A percentile compares a stretch with the other conserved stretches of the same genome.
These are phyloP conservation scores for Clusia tigrina DNA, from an alignment of 2,888 invertebrate genomes.

Conservation along the genomic window DNA sequence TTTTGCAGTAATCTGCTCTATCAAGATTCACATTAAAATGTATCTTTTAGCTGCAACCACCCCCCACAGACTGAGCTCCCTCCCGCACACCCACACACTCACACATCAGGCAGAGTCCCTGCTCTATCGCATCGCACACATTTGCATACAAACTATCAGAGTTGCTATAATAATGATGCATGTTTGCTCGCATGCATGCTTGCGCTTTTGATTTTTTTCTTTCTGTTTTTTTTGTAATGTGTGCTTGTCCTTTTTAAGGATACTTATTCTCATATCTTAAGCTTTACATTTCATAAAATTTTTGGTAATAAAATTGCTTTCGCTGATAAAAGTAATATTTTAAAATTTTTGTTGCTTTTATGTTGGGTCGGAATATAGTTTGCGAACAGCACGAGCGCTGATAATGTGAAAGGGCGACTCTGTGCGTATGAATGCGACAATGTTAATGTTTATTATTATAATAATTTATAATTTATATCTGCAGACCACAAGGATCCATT, in stretches of 20 bases:
- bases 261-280: too few relatives aligned
- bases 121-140: constrained; percentile 28
- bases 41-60: constrained; percentile 61
- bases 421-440: too few relatives aligned
- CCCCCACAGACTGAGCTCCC: too few relatives aligned
- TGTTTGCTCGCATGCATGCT: constrained; percentile 36
- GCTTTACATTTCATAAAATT: constrained; percentile 62
- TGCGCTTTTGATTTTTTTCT: constrained; percentile 27
- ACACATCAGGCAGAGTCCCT: constrained; percentile 17
- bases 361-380: not conserved
- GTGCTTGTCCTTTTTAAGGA: constrained; percentile 29
- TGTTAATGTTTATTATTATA: too few relatives aligned
- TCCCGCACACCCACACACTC: constrained; percentile 25
- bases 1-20: constrained; percentile 57
- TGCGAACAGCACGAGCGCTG: too few relatives aligned
- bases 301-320: constrained; percentile 45
- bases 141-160: constrained; percentile 37
- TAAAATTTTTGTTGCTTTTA: constrained; percentile 26
- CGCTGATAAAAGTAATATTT: constrained; percentile 40
- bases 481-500: too few relatives aligned
- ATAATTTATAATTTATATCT: too few relatives aligned
- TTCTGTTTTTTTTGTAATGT: constrained; percentile 25
- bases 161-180: constrained; percentile 47
- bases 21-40: constrained; percentile 63
- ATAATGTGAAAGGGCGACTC: too few relatives aligned